These are phyloP conservation scores for Pseudomugil tenellus DNA, from an alignment of 2,797 vertebrate species.

Conservation along the genomic window DNA sequence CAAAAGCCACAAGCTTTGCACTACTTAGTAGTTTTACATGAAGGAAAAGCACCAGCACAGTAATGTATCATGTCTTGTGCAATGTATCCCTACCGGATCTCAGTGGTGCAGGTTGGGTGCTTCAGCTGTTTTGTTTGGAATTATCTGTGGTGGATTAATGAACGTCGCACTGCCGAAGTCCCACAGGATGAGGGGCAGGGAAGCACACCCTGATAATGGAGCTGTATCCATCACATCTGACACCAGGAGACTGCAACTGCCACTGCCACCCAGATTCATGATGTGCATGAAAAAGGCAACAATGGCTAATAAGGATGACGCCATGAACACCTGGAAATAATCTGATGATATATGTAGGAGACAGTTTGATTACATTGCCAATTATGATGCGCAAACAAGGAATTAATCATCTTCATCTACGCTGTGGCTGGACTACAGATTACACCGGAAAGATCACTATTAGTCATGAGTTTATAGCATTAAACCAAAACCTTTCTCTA, in stretches of 20 bases:
- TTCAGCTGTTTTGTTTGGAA: conserved; percentile 69
- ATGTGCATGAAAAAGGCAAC: conserved; percentile 17
- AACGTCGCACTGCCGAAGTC: conserved; percentile 52
- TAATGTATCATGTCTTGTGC: conserved; percentile 66
- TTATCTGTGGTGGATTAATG: conserved; percentile 78
- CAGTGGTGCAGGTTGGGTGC: conserved; percentile 48
- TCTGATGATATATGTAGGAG: conserved; percentile 35
- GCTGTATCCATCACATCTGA: conserved; percentile 73
- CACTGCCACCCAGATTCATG: conserved; percentile 39
- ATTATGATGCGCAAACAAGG: conserved; percentile 46
- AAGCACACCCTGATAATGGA: conserved; percentile 71
- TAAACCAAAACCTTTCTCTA: not conserved
- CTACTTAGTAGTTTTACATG: conserved; percentile 46
- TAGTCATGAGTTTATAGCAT: not conserved
- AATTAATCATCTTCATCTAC: conserved; percentile 36
- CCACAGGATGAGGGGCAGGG: conserved; percentile 56
- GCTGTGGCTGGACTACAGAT: not conserved
- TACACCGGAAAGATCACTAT: not conserved
- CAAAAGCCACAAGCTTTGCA: conserved; percentile 52
- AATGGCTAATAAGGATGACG: conserved; percentile 22
- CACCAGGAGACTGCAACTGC: conserved; percentile 51
- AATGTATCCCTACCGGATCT: conserved; percentile 49
- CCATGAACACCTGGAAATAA: conserved; percentile 42
- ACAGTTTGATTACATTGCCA: conserved; percentile 25
- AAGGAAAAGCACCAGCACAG: conserved; percentile 47